Conservation (phyloP, 1,140 invertebrate genomes). For the Oedothorax gibbosus region DNA sequence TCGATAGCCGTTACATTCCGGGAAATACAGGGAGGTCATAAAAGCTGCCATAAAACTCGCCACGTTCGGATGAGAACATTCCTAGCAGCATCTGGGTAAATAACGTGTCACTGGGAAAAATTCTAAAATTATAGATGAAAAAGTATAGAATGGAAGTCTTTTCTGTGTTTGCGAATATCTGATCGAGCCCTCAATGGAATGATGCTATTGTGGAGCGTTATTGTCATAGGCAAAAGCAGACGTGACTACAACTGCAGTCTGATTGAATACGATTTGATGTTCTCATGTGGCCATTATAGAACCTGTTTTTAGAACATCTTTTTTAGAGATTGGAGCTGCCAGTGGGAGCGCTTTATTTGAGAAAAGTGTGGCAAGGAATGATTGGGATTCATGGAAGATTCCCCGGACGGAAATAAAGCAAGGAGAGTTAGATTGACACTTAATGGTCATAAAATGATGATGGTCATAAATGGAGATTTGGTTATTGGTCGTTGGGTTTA, state of each 20-base stretch:
- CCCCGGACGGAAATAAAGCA: conserved; percentile 48
- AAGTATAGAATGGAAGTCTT: conserved; percentile 27
- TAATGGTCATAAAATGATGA: conserved; percentile 52
- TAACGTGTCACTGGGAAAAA: conserved; percentile 31
- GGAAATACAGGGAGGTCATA: conserved; percentile 58
- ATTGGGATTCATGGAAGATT: conserved; percentile 43
- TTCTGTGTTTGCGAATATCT: conserved; percentile 40
- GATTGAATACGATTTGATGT: conserved; percentile 54
- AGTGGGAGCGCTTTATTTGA: conserved; percentile 29
- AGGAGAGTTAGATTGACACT: conserved; percentile 33
- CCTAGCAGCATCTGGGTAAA: conserved; percentile 46
- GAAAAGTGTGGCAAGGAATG: neutral
- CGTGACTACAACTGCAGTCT: conserved; percentile 53
- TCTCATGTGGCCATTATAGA: conserved; percentile 40
- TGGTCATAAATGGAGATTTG: conserved; percentile 44
- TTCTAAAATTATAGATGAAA: conserved; percentile 60
- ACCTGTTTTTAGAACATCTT: conserved; percentile 30
- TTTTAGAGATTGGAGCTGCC: conserved; percentile 47
- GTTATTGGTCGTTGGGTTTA: too few relatives aligned
- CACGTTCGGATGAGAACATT: conserved; percentile 56
- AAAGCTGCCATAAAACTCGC: conserved; percentile 56
- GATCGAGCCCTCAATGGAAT: conserved; percentile 32
- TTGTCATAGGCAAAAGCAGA: conserved; percentile 53
- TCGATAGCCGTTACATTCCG: conserved; percentile 53
- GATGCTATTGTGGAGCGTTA: conserved; percentile 57